Conservation (phyloP, 2,888 invertebrate species). For the Herminia tarsipennalis region DNA sequence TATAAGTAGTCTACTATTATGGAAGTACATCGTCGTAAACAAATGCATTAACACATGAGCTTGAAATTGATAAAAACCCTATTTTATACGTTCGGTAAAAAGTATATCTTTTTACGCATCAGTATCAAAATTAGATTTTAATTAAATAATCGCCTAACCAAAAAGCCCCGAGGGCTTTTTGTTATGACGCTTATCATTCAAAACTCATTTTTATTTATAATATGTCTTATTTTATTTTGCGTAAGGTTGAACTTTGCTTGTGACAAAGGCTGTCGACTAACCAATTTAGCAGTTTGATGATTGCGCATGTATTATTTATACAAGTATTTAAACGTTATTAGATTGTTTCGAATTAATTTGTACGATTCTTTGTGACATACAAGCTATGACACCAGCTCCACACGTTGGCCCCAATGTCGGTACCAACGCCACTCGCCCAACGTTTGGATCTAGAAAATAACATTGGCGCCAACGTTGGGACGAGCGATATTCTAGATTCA, state of each 20-base stretch:
- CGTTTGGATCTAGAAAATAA: no score
- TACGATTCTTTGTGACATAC: not conserved
- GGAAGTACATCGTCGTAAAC: no score
- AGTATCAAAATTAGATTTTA: not conserved
- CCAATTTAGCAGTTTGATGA: conserved; percentile 32
- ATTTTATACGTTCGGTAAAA: no score
- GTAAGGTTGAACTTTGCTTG: conserved; percentile 8
- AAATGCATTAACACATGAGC: no score
- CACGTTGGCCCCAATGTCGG: no score
- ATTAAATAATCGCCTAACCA: conserved; percentile 6
- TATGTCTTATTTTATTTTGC: conserved; percentile 2
- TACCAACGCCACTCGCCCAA: no score
- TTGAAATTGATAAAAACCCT: no score
- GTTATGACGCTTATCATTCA: conserved; percentile 10
- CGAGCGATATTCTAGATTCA: no score
- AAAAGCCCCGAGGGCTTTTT: conserved; percentile 4
- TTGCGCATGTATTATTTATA: conserved; percentile 46
- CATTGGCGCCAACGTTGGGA: no score
- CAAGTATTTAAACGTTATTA: conserved; percentile 27
- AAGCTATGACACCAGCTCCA: no score
- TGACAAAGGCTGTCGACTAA: conserved; percentile 16
- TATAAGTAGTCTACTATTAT: no score
- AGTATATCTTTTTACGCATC: no score
- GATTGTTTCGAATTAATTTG: conserved; percentile 3
- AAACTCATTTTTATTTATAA: conserved; percentile 1